Conservation (phyloP, 2,113 vertebrate species). For the Donacobius atricapilla region DNA sequence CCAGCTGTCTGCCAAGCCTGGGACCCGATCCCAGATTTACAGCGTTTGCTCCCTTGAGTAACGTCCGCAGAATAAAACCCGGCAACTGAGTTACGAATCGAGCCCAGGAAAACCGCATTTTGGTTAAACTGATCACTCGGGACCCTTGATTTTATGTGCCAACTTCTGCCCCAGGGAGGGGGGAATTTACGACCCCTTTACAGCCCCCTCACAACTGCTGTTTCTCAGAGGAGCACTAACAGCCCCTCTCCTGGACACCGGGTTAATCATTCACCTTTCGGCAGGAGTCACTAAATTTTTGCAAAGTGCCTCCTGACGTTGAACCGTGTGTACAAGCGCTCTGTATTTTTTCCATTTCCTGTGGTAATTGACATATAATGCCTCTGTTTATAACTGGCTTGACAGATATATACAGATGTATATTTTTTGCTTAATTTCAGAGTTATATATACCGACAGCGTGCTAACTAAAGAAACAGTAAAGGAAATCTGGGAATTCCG, state of each 20-base stretch:
- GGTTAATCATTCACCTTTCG: conserved; percentile 48
- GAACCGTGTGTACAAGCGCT: neutral
- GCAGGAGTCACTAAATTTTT: neutral
- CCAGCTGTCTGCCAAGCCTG: conserved; percentile 9
- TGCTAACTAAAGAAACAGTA: neutral
- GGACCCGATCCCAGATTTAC: neutral
- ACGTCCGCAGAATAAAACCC: neutral
- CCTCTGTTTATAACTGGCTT: conserved; percentile 4
- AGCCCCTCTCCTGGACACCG: neutral
- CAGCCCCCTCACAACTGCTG: neutral
- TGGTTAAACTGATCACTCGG: neutral
- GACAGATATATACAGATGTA: conserved; percentile 6
- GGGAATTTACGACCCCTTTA: conserved; percentile 6
- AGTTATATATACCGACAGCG: neutral
- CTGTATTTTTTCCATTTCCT: conserved; percentile 37
- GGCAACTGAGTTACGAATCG: neutral
- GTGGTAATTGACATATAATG: conserved; percentile 28
- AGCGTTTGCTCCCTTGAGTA: neutral
- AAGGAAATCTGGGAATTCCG: conserved; percentile 30
- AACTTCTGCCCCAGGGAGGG: neutral
- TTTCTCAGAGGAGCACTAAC: neutral
- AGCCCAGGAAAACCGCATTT: neutral
- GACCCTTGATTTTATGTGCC: neutral
- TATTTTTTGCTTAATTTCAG: conserved; percentile 32
- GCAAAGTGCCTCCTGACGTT: conserved; percentile 17